A percentile compares a stretch with the other conserved stretches of the same genome.
Conservation (phyloP, 2,113 vertebrate genomes). For the Orthonyx spaldingii region DNA sequence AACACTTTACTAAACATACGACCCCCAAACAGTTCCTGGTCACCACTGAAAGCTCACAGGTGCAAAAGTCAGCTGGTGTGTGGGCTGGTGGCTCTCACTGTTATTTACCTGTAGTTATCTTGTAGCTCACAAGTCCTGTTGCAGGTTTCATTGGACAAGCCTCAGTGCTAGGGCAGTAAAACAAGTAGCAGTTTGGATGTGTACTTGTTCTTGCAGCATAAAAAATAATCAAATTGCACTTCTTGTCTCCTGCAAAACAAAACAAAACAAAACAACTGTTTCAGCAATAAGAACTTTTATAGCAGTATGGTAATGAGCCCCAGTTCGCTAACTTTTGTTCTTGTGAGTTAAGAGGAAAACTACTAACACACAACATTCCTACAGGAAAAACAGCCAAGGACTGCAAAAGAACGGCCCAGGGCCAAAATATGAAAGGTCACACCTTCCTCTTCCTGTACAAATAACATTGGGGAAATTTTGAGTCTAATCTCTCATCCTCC, state of each 20-base stretch:
- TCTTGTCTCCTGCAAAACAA: slow-evolving; percentile 68
- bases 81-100: neutral
- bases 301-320: neutral
- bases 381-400: neutral
- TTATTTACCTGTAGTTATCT: slow-evolving; percentile 66
- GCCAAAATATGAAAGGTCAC: neutral
- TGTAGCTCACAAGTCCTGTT: slow-evolving; percentile 58
- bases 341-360: neutral
- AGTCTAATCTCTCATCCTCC: neutral
- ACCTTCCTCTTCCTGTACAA: slow-evolving; percentile 34
- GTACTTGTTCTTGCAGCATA: slow-evolving; percentile 23
- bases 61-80: neutral
- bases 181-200: slow-evolving; percentile 75
- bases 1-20: neutral
- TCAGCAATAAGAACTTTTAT: neutral
- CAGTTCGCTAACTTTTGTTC: neutral
- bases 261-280: neutral
- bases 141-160: slow-evolving; percentile 66
- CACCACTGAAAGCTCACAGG: neutral
- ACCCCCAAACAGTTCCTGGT: neutral
- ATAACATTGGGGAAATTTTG: neutral
- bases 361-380: neutral
- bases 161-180: slow-evolving; percentile 69
- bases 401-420: neutral
- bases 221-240: slow-evolving; percentile 72